Conservation (phyloP, 2,888 invertebrate genomes). For the Macaria notata region DNA sequence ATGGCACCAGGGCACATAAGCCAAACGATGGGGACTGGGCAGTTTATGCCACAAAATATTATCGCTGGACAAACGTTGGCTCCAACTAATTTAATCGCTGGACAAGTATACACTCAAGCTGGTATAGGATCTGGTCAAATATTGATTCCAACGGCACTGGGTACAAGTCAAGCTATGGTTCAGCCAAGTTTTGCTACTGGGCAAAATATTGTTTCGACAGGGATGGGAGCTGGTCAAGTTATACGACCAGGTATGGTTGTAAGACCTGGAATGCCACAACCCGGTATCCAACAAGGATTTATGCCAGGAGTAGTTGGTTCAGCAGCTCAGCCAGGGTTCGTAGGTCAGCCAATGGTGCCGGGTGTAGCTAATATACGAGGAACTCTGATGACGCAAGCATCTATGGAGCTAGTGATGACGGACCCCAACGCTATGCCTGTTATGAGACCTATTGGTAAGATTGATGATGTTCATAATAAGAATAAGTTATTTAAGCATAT, state of each 20-base stretch:
- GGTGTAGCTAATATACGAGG: conserved; percentile 9
- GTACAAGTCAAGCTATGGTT: conserved; percentile 2
- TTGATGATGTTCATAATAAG: too few species aligned
- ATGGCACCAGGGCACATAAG: conserved; percentile 12
- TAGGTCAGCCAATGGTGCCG: conserved; percentile 5
- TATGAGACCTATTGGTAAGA: conserved; percentile 24
- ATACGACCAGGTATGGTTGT: conserved; percentile 4
- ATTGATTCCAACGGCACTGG: conserved; percentile 3
- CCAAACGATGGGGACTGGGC: conserved; percentile 4
- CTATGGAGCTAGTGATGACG: conserved; percentile 29
- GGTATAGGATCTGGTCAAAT: conserved; percentile 11
- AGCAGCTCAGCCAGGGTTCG: background rate
- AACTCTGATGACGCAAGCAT: conserved; percentile 17
- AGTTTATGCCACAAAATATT: conserved; percentile 2
- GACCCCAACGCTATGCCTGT: conserved; percentile 27
- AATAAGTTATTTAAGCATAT: too few species aligned
- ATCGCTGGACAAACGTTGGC: conserved; percentile 4
- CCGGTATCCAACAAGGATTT: too few species aligned
- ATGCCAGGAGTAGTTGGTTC: conserved; percentile 11
- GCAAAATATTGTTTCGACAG: background rate
- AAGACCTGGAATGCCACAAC: background rate
- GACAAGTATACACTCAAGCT: conserved; percentile 7
- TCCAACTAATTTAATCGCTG: conserved; percentile 5
- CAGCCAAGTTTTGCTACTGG: background rate
- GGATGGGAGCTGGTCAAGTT: background rate